A percentile compares a stretch with the other conserved stretches of the same genome.
Evolutionary conservation across 2,113 vertebrate genomes (phyloP).

Genomic region (Bufo bufo): DNA sequence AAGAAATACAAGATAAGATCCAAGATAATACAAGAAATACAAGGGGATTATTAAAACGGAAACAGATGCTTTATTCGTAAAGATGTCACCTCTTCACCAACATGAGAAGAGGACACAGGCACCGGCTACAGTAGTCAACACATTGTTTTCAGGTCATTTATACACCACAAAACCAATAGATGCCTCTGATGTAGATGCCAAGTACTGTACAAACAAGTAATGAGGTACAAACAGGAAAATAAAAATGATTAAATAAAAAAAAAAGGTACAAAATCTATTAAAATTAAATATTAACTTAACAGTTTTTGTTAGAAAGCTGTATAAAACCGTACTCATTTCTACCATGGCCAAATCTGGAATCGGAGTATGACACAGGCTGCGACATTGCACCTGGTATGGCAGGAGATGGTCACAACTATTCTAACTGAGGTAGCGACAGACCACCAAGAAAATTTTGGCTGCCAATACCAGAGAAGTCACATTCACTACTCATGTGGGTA

Average conservation of each 20-base stretch:
- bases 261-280: too few relatives aligned
- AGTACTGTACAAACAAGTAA: not conserved
- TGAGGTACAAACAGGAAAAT: not conserved
- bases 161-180: not conserved
- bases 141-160: slow-evolving; percentile 17
- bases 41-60: slow-evolving; percentile 15
- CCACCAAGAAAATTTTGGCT: not conserved
- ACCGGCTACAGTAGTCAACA: slow-evolving; percentile 14
- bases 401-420: not conserved
- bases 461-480: not conserved
- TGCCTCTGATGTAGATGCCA: slow-evolving; percentile 19
- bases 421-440: too few relatives aligned
- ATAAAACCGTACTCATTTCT: too few relatives aligned
- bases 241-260: too few relatives aligned
- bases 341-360: too few relatives aligned
- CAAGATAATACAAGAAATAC: too few relatives aligned
- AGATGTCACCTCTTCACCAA: slow-evolving; percentile 5
- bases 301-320: too few relatives aligned
- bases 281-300: too few relatives aligned
- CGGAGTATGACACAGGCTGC: too few relatives aligned
- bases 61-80: slow-evolving; percentile 52
- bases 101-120: slow-evolving; percentile 9
- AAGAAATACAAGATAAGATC: slow-evolving; percentile 34
- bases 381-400: not conserved
- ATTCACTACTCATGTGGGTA: not conserved